These are phyloP conservation scores for Aethes cnicana DNA, from an alignment of 2,888 invertebrate species.

Conservation along the genomic window DNA sequence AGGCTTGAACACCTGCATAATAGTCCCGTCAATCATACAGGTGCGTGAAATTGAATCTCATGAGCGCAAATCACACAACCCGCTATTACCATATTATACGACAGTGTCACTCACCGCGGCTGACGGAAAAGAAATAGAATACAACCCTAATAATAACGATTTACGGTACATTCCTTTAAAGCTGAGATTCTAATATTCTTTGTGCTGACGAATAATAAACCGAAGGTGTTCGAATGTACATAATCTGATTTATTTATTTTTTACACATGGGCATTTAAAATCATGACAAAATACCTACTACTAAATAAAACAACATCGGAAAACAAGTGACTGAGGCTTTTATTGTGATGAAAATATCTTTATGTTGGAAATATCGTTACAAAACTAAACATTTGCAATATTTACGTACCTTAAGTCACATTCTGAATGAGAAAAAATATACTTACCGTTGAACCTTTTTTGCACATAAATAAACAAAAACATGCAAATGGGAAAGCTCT, in stretches of 20 bases:
- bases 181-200: constrained; percentile 9
- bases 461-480: background rate
- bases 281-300: too few relatives aligned
- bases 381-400: too few relatives aligned
- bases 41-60: constrained; percentile 78
- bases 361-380: too few relatives aligned
- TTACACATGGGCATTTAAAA: background rate
- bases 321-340: too few relatives aligned
- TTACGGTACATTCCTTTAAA: constrained; percentile 38
- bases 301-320: too few relatives aligned
- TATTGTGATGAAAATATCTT: too few relatives aligned
- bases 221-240: constrained; percentile 40
- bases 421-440: background rate
- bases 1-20: constrained; percentile 66
- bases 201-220: constrained; percentile 44
- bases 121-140: constrained; percentile 34
- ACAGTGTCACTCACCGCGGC: constrained; percentile 49
- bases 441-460: background rate
- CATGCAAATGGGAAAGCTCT: constrained; percentile 5
- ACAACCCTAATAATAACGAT: constrained; percentile 36
- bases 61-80: constrained; percentile 73
- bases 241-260: constrained; percentile 45
- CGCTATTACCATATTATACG: constrained; percentile 54
- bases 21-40: constrained; percentile 72
- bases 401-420: too few relatives aligned